Base-by-base conservation (phyloP, 30 jellyfish, hydroid and myxozoan genomes). In the Hydra vulgaris region DNA sequence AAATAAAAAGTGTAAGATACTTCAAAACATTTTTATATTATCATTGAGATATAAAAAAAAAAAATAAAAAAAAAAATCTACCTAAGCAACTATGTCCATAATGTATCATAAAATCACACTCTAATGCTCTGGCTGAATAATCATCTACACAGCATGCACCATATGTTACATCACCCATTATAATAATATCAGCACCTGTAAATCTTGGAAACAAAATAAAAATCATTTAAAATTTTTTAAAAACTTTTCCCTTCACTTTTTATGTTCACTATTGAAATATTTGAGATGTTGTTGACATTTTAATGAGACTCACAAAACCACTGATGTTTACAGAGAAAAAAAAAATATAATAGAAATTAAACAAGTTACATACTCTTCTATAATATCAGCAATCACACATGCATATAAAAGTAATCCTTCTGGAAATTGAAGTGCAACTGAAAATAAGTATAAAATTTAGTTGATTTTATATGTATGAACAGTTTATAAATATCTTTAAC, bases 81-180 rank as follows among this genome's bases (percentile, higher is more conserved):
- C 98, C 96, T 21, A 89, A 88, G 78, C 99, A 95, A 77, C 99
- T 95, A 79, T 95, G 99, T 0, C 97, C 99, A 87, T 89, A 95
- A 72, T 95, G 99, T 8, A 95, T 95, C 96, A 95, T 85, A 70
- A 95, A 83, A 27, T 89, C 97, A 88, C 97, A 89, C 17, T 92
- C 96, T 27, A 95, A 76, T 17, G 97, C 96, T 22, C 92, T 79
- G 26, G 99, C 97, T 56, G 99, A 82, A 73, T 66, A 95, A 82
- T 95, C 99, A 89, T 95, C 99, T 18, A 95, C 96, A 80, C 99
- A 95, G 82, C 99, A 95, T 16, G 99, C 99, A 53, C 99, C 99
- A 72, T 95, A 95, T 74, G 97, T 86, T 21, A 95, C 97, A 77
- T 95, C 99, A 70, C 97, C 95, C 99, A 89, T 85, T 20, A 95